Conservation (phyloP, 53 echinoderm and acorn worm species). For the Actinopyga echinites region DNA sequence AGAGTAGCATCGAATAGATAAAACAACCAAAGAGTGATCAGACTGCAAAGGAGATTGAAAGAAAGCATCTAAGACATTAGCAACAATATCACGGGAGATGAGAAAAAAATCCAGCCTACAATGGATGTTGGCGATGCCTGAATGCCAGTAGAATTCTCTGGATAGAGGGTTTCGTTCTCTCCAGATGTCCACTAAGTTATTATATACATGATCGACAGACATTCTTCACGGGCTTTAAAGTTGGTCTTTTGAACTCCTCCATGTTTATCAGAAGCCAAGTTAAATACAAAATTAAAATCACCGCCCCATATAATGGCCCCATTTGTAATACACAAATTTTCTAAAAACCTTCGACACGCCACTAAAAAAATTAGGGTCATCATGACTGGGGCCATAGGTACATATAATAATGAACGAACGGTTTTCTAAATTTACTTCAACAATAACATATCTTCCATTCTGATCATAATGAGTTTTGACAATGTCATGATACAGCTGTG, state of each 20-base stretch:
- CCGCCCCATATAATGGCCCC: neutral
- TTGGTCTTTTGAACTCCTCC: neutral
- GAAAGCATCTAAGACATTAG: neutral
- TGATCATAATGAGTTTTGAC: neutral
- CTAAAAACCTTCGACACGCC: no score
- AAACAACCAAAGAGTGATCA: neutral
- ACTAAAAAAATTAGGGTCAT: neutral
- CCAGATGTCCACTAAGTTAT: neutral
- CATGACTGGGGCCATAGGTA: neutral
- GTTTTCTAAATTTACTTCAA: neutral
- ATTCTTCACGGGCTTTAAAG: constrained; percentile 7
- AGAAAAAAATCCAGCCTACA: constrained; percentile 36
- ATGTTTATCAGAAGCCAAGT: neutral
- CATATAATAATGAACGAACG: neutral
- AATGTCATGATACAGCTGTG: neutral
- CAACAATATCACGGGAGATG: neutral
- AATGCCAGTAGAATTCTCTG: neutral
- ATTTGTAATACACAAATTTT: no score
- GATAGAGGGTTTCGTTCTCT: constrained; percentile 5
- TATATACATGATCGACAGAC: neutral
- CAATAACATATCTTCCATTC: no score
- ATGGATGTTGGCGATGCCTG: neutral
- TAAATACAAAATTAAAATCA: constrained; percentile 28
- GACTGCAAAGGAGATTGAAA: neutral
- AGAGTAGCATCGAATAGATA: neutral